phyloP scores from a whole-genome alignment of 2,113 vertebrate species.

The Catharus fuscescens region DNA sequence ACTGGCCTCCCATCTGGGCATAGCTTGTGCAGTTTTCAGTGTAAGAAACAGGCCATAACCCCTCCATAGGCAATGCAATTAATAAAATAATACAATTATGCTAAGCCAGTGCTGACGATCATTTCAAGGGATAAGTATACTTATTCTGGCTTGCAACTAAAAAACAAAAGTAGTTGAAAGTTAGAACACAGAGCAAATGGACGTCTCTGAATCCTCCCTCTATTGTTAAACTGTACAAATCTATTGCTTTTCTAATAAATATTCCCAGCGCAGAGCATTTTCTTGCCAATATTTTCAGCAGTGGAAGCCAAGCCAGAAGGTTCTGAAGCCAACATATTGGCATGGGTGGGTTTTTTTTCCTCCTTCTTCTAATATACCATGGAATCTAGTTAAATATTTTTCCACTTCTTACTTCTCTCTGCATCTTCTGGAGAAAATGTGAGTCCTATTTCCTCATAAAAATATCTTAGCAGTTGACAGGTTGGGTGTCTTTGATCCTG shows the following conservation, averaged over 20 bases:
- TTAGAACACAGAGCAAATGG: conserved; percentile 19
- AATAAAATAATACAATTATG: conserved; percentile 23
- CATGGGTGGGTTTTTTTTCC: conserved; percentile 6
- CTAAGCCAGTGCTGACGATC: conserved; percentile 2
- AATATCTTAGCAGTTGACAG: conserved; percentile 73
- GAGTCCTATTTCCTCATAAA: conserved; percentile 74
- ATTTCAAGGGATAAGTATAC: conserved; percentile 41
- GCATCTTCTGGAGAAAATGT: conserved; percentile 73
- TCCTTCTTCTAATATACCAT: conserved; percentile 52
- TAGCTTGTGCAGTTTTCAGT: not conserved
- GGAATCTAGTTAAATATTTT: conserved; percentile 75
- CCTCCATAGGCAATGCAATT: not conserved
- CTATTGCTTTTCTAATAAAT: conserved; percentile 59
- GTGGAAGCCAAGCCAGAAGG: conserved; percentile 42
- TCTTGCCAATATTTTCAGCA: conserved; percentile 59
- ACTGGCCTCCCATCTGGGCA: not conserved
- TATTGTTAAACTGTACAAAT: conserved; percentile 59
- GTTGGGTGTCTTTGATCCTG: conserved; percentile 73
- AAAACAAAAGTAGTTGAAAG: conserved; percentile 62
- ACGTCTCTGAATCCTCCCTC: conserved; percentile 26
- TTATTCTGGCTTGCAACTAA: conserved; percentile 33
- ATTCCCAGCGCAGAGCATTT: conserved; percentile 12
- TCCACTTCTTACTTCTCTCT: conserved; percentile 69
- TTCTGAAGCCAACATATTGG: conserved; percentile 66
- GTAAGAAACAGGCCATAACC: not conserved